Conservation (phyloP, 2,797 vertebrate genomes). For the Gephyroberyx darwinii region DNA sequence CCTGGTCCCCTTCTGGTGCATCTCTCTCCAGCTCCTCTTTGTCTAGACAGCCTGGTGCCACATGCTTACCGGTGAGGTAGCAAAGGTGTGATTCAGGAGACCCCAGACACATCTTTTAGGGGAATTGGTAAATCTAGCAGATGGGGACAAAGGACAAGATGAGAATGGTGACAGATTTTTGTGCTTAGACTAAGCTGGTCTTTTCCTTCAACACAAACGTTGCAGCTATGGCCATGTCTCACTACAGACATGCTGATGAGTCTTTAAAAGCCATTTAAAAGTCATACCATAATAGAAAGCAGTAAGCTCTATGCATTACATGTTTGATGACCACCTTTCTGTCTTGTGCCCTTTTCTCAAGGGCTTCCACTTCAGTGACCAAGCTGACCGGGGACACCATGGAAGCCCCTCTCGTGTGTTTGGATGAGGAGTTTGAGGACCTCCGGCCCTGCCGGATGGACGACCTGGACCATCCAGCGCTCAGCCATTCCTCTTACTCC, state of each 20-base stretch:
- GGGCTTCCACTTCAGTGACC: constrained; percentile 25
- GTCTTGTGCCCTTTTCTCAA: constrained; percentile 19
- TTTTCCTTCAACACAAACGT: constrained; percentile 18
- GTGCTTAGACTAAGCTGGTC: constrained; percentile 12
- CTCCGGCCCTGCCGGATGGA: constrained; percentile 86
- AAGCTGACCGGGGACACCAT: constrained; percentile 75
- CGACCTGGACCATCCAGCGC: constrained; percentile 75
- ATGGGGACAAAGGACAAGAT: constrained; percentile 45
- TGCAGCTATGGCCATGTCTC: neutral
- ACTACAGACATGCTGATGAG: constrained; percentile 1
- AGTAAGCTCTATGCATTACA: constrained; percentile 11
- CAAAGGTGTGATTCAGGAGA: constrained; percentile 41
- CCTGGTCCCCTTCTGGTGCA: constrained; percentile 73
- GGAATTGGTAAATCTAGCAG: constrained; percentile 40
- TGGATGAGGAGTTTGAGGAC: constrained; percentile 95
- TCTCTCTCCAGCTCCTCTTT: constrained; percentile 58
- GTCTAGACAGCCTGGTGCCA: constrained; percentile 67
- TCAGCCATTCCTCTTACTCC: constrained; percentile 62
- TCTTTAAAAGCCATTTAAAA: too few relatives aligned
- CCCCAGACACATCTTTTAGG: constrained; percentile 39
- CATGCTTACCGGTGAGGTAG: constrained; percentile 37
- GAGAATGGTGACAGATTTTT: neutral
- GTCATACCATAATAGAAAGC: too few relatives aligned
- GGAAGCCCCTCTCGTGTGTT: constrained; percentile 93
- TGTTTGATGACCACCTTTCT: neutral